Base-by-base conservation (phyloP, 2,888 invertebrate species). In the Tribolium freemani region DNA sequence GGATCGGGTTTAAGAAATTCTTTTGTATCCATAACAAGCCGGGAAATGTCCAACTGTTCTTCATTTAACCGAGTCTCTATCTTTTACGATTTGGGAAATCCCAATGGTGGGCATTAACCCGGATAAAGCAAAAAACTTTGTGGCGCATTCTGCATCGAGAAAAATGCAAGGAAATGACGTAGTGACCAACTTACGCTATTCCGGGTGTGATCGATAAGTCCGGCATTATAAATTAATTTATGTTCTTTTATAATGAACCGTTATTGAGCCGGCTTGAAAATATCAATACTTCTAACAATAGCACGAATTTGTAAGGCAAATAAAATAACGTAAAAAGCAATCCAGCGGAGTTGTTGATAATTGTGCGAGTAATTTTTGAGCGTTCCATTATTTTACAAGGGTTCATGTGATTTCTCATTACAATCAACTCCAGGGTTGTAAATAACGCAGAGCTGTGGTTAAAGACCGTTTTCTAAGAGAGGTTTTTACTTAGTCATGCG, bases 241-340 rank as follows among this genome's bases (percentile, higher is more conserved):
- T 72, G 69, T 69, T 64, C 69, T 46, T 63, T 63, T 67, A 60
- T 71, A 71, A 71, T 60, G 58, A 67, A 66, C 67, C 67, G 50
- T 71, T 71, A 71, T 71, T 72, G 72, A 67, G 67, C 8, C 20
- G 50, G 11, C 46, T 38, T 70, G 56, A 67, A 71, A 71, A 71
- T 67, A 71, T 71, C 67, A 72, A 68, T 68, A 69, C 30, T 69
- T 69, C 69, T 73, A 66, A 73, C 69, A 70, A 70, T 73, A 70
- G 66, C 66, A 46, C 53, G 46, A 72, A 72, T 72, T 69, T 72
- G 64, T 69, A 64, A 69, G 58, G 56, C 69, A 69, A 69, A 72
- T 72, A 69, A 72, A 69, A 72, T 30, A 68, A 56, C 50, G 50
- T 53, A 26, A 57, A 64, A 58, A 56, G 51, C 61, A 46, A 54